Conservation (phyloP, 2,888 invertebrate species). For the Homarus gammarus region DNA sequence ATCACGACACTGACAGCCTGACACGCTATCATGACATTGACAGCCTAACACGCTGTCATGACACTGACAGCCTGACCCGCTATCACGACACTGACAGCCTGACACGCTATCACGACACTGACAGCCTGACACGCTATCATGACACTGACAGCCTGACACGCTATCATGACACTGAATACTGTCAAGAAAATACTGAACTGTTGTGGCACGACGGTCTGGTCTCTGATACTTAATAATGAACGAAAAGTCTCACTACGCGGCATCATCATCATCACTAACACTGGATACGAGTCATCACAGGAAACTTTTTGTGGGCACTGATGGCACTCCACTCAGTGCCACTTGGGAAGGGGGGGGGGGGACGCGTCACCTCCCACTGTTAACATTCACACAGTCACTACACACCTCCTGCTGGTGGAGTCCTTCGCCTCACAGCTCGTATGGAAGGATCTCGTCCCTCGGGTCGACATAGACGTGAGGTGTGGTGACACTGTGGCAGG, state of each 20-base stretch:
- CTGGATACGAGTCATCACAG: conserved; percentile 5
- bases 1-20: too few relatives aligned
- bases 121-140: too few relatives aligned
- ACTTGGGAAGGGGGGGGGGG: neutral
- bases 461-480: conserved; percentile 60
- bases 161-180: too few relatives aligned
- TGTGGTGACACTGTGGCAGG: conserved; percentile 52
- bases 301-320: neutral
- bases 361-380: neutral
- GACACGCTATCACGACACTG: too few relatives aligned
- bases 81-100: too few relatives aligned
- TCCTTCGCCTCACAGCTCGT: conserved; percentile 54
- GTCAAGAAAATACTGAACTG: neutral
- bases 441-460: conserved; percentile 48
- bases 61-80: too few relatives aligned
- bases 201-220: neutral
- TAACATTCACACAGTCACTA: conserved; percentile 5
- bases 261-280: too few relatives aligned
- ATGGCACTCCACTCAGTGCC: neutral
- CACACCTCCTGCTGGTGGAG: too few relatives aligned
- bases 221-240: too few relatives aligned
- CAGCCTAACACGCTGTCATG: too few relatives aligned
- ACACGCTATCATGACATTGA: too few relatives aligned
- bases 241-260: neutral
- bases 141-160: too few relatives aligned